These are phyloP conservation scores for Pyrocoelia pectoralis DNA, from an alignment of 2,888 invertebrate species.

Conservation along the genomic window DNA sequence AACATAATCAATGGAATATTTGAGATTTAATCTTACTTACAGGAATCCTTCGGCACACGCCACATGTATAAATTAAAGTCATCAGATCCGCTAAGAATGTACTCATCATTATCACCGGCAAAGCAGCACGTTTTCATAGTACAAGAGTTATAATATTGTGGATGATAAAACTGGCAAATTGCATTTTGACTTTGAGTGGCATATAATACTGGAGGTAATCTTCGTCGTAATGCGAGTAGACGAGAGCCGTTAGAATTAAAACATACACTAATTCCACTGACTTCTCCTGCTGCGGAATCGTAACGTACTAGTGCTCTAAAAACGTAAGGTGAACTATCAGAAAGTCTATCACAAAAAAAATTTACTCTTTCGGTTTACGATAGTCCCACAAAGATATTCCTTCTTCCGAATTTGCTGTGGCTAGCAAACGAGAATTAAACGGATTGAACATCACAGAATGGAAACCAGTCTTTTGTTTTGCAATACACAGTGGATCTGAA, in stretches of 20 bases:
- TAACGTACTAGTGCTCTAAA: slow-evolving; percentile 76
- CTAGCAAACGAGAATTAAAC: slow-evolving; percentile 78
- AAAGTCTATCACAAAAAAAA: slow-evolving; percentile 36
- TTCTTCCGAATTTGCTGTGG: slow-evolving; percentile 89
- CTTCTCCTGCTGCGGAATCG: slow-evolving; percentile 60
- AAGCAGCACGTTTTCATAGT: slow-evolving; percentile 98
- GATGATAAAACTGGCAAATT: slow-evolving; percentile 87
- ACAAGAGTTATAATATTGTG: slow-evolving; percentile 93
- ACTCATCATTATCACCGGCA: slow-evolving; percentile 89
- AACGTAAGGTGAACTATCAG: slow-evolving; percentile 31
- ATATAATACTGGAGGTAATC: slow-evolving; percentile 88
- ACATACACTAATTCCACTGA: slow-evolving; percentile 91
- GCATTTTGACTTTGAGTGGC: slow-evolving; percentile 72
- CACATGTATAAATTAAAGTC: slow-evolving; percentile 96
- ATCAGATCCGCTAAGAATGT: slow-evolving; percentile 92
- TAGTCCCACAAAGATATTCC: slow-evolving; percentile 92
- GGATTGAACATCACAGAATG: slow-evolving; percentile 97
- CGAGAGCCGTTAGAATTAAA: slow-evolving; percentile 82
- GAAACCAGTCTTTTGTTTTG: slow-evolving; percentile 80
- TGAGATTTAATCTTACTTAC: slow-evolving; percentile 39
- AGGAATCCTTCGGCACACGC: slow-evolving; percentile 78
- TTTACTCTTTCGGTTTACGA: slow-evolving; percentile 82
- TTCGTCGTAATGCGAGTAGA: slow-evolving; percentile 82
- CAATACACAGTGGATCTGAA: slow-evolving; percentile 70
- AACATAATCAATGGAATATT: not conserved